A percentile compares a stretch with the other conserved stretches of the same genome.
phyloP scores from a whole-genome alignment of 2,113 vertebrate species.

The Dicrurus megarhynchus region DNA sequence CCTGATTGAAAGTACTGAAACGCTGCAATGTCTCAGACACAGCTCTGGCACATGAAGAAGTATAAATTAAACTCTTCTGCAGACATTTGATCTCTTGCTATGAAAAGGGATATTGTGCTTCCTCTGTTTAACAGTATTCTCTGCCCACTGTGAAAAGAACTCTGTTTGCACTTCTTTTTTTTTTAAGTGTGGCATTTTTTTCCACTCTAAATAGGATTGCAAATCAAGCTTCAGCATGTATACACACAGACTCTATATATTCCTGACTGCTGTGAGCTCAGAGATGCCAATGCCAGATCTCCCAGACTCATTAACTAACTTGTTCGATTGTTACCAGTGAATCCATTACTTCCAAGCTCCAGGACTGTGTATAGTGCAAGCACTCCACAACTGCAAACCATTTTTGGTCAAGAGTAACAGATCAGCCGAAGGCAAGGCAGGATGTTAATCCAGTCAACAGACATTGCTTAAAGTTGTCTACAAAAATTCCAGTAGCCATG shows the following conservation, averaged over 20 bases:
- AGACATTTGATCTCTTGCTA: constrained; percentile 76
- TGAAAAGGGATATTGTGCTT: constrained; percentile 79
- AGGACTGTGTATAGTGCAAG: background rate
- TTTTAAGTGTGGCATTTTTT: constrained; percentile 62
- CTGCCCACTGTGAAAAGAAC: constrained; percentile 74
- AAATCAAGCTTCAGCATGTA: constrained; percentile 61
- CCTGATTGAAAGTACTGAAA: constrained; percentile 70
- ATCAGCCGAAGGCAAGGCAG: background rate
- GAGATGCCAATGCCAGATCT: constrained; percentile 47
- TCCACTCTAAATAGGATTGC: constrained; percentile 60
- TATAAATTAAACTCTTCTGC: constrained; percentile 78
- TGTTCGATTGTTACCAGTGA: background rate
- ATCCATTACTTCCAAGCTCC: background rate
- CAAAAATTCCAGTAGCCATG: background rate
- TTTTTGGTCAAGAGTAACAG: constrained; percentile 21
- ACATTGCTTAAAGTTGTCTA: background rate
- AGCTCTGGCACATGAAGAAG: constrained; percentile 70
- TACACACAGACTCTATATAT: constrained; percentile 40
- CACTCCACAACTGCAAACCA: background rate
- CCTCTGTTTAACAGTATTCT: constrained; percentile 73
- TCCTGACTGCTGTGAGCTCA: constrained; percentile 49
- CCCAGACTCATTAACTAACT: background rate
- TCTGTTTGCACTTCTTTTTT: constrained; percentile 57
- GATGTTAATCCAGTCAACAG: background rate
- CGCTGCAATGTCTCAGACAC: constrained; percentile 70